Evolutionary conservation across 2,888 invertebrate genomes (phyloP), one percentile per base, ranked within the genome.

Genomic region (Agrypnus murinus): DNA sequence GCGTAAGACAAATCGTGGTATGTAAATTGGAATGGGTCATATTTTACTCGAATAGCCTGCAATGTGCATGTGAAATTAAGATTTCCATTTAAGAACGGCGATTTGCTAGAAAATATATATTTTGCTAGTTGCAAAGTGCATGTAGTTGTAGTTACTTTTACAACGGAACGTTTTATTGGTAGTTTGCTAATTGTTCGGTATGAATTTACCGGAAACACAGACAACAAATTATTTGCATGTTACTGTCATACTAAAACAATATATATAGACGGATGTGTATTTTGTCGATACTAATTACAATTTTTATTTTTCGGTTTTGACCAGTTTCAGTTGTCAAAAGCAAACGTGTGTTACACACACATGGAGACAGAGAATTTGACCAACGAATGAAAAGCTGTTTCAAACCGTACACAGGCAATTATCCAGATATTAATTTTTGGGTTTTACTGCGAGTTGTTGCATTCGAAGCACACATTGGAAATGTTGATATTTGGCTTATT

Each of bases 1-100:
- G 71, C 57, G 65, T 62, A 73, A 73, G 75, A 75, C 74, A 75
- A 75, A 75, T 75, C 71, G 75, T 67, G 60, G 67, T 72, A 75
- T 75, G 74, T 75, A 74, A 75, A 75, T 75, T 74, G 69, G 72
- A 73, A 75, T 71, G 75, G 72, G 65, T 69, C 59, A 72, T 71
- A 74, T 71, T 75, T 75, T 71, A 75, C 65, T 65, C 63, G 65
- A 71, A 68, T 68, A 62, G 70, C 67, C 60, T 73, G 67, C 50
- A 74, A 72, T 71, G 68, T 75, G 69, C 71, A 73, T 71, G 65
- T 68, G 73, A 71, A 73, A 75, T 73, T 65, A 71, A 74, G 69
- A 73, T 65, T 73, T 73, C 69, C 74, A 71, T 74, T 69, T 72
- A 72, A 72, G 66, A 62, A 71, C 67, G 66, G 72, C 62, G 60